Evolutionary conservation across 2,888 invertebrate genomes (phyloP), one percentile per base, ranked within the genome.

Genomic region (Drosophila kambysellisi): DNA sequence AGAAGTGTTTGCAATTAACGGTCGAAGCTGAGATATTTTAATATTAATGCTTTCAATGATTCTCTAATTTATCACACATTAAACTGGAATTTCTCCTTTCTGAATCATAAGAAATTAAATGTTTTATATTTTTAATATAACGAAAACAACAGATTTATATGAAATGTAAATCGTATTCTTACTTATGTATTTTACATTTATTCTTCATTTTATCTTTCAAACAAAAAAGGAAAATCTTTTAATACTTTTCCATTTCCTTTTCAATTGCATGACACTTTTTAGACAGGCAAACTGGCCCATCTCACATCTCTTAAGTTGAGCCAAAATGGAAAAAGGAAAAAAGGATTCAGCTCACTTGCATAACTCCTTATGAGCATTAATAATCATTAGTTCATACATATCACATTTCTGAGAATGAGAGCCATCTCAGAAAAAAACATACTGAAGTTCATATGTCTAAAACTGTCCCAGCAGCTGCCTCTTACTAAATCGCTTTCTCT

Each of bases 281-380:
- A 43, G 37, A 51, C 51, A 53, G 69, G 58, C 70, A 74, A 79
- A 79, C 67, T 61, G 67, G 65, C 67, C 48, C 82, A 83, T 69
- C 56, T 71, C 63, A 77, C 61, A 60, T 72, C 75, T 73, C 80
- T 79, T 85, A 70, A 79, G 70, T 53, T 37, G 20, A 20, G 15
- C 35, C 17, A 50, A 58, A 17, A 59, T 54, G 25, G 25, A 25
- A 25, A 46, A 53, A 53, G 54, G 25, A 57, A 59, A 66, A 56
- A 29, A 39, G 29, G 39, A 29, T 9, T 51, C 56, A 53, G 51
- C 52, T 53, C 62, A 52, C 46, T 58, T 30, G n/a, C 70, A 76
- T 74, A 88, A 85, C 84, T 89, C 80, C 85, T 68, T 74, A 80
- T 60, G 60, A 75, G 61, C 89, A 89, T 86, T 89, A 86, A 86